Percentiles rank a stretch among this genome's conserved stretches.
phyloP scores from a whole-genome alignment of 2,888 invertebrate species.

The Prosapia bicincta region DNA sequence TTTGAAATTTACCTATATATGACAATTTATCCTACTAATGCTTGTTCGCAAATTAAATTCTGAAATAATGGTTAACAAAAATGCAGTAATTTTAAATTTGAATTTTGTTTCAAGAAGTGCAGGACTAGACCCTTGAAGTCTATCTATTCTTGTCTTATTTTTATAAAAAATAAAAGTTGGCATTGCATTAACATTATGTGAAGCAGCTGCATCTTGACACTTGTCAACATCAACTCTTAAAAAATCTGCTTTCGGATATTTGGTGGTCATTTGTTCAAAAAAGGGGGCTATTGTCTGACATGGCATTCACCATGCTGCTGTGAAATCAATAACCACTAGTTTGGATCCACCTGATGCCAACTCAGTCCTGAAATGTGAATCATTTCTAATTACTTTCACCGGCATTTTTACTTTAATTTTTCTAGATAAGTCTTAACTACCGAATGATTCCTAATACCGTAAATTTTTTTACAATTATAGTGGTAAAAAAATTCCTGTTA shows the following conservation, averaged over 20 bases:
- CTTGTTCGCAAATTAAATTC: no score
- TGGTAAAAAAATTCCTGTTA: no score
- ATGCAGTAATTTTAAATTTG: no score
- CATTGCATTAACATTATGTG: slow-evolving; percentile 92
- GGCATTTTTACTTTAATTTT: not conserved
- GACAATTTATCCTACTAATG: no score
- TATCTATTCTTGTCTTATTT: slow-evolving; percentile 64
- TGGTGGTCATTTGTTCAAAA: slow-evolving; percentile 82
- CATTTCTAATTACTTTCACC: not conserved
- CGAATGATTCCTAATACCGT: no score
- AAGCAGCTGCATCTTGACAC: slow-evolving; percentile 82
- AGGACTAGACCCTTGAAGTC: no score
- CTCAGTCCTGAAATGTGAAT: not conserved
- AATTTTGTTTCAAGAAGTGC: no score
- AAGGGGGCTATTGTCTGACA: slow-evolving; percentile 92
- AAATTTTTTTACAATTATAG: no score
- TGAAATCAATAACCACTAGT: not conserved
- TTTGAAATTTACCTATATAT: no score
- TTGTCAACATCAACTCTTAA: slow-evolving; percentile 94
- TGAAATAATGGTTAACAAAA: no score
- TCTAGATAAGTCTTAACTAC: no score
- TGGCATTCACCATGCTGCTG: slow-evolving; percentile 68
- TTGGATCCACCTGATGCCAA: not conserved
- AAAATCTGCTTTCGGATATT: slow-evolving; percentile 86
- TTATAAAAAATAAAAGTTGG: slow-evolving; percentile 97